phyloP scores from a whole-genome alignment of 2,797 vertebrate genomes.

The Premnoplex brunnescens region DNA sequence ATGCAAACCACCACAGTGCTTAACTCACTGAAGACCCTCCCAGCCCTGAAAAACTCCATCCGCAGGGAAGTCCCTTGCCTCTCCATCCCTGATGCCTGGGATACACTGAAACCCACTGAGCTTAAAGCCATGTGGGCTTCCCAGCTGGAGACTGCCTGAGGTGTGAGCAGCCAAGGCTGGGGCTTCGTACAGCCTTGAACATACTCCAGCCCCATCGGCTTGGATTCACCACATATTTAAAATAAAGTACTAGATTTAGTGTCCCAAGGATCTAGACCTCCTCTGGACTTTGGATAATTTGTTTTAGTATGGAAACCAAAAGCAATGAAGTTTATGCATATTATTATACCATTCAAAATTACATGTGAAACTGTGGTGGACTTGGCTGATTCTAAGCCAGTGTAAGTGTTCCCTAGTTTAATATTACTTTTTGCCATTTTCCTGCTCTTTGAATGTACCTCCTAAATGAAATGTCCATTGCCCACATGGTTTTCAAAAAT shows the following conservation, averaged over 20 bases:
- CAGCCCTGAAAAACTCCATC: not conserved
- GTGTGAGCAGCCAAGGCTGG: not conserved
- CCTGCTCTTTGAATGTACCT: not conserved
- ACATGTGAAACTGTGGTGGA: not conserved
- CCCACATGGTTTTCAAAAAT: not conserved
- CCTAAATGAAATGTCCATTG: not conserved
- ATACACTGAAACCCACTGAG: rapidly evolving
- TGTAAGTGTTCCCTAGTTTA: not conserved
- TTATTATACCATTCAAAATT: not conserved
- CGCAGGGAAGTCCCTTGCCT: not conserved
- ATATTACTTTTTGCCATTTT: not conserved
- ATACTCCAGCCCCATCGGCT: not conserved
- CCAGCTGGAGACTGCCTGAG: not conserved
- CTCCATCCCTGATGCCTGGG: rapidly evolving
- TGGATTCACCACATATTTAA: not conserved
- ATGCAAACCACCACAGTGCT: not conserved
- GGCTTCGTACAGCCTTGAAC: rapidly evolving
- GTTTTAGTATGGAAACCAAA: not conserved
- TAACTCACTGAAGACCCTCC: not conserved
- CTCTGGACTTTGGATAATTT: not conserved
- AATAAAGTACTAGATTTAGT: not conserved
- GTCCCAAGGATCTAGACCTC: not conserved
- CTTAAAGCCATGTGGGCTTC: not conserved
- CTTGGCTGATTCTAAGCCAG: not conserved
- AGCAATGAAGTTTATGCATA: not conserved